Conservation (phyloP, 2,113 vertebrate genomes). For the Prionailurus bengalensis region DNA sequence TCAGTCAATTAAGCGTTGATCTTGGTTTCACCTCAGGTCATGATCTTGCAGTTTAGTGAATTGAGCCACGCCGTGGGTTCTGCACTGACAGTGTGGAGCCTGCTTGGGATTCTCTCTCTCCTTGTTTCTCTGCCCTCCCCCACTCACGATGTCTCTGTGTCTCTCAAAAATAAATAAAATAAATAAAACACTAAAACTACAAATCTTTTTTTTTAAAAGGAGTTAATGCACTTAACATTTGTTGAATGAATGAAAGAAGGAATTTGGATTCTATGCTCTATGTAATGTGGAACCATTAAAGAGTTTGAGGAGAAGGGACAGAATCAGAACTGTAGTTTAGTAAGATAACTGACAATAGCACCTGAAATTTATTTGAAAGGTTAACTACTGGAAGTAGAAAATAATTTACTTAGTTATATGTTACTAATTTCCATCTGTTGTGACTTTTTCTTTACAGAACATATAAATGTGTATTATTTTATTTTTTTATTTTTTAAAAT, state of each 20-base stretch:
- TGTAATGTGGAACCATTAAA: background rate
- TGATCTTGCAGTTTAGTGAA: no score
- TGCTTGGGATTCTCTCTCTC: no score
- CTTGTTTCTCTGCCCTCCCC: no score
- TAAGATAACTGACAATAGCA: background rate
- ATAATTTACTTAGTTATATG: background rate
- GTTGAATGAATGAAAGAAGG: constrained; percentile 22
- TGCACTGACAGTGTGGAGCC: no score
- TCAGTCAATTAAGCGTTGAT: no score
- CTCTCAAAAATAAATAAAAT: no score
- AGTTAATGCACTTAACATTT: background rate
- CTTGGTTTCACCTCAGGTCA: no score
- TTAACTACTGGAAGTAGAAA: background rate
- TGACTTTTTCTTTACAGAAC: background rate
- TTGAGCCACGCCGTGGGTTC: no score
- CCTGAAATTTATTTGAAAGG: background rate
- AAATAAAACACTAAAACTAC: no score
- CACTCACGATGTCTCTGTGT: no score
- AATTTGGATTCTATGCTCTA: background rate
- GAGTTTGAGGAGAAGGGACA: background rate
- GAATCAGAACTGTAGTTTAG: background rate
- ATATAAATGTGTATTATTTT: background rate
- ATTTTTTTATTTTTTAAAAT: background rate
- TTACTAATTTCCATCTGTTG: background rate
- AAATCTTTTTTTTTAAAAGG: background rate